A percentile compares a stretch with the other conserved stretches of the same genome.
Conservation (phyloP, 2,113 vertebrate genomes). For the Halcyon malimbica region DNA sequence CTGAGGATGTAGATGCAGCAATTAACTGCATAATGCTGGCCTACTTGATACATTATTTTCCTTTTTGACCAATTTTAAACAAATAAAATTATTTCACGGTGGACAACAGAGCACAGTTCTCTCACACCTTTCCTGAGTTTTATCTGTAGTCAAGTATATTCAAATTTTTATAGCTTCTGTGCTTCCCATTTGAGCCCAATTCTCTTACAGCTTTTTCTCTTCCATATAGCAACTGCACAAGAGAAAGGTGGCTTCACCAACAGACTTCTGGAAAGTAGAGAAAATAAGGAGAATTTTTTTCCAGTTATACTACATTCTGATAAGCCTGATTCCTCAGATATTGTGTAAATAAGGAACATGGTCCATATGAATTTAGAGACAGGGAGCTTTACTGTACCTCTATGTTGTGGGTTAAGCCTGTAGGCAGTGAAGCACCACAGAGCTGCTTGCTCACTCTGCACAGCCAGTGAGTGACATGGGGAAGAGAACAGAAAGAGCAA, state of each 20-base stretch:
- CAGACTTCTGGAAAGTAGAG: not conserved
- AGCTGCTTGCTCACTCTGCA: not conserved
- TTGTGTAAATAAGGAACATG: not conserved
- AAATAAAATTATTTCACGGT: not conserved
- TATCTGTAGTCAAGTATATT: not conserved
- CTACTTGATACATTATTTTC: not conserved
- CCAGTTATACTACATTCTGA: not conserved
- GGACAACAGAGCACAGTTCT: not conserved
- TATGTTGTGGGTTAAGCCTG: not conserved
- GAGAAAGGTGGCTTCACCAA: not conserved
- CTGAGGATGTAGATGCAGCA: not conserved
- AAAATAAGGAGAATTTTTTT: not conserved
- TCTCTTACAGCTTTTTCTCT: not conserved
- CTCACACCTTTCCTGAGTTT: not conserved
- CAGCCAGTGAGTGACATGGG: rapidly evolving
- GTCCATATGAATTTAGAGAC: not conserved
- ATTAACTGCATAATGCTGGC: not conserved
- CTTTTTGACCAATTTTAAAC: not conserved
- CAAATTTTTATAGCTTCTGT: not conserved
- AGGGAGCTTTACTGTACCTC: not conserved
- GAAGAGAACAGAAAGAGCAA: not conserved
- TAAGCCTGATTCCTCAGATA: not conserved
- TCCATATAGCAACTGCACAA: not conserved
- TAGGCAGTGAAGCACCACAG: not conserved
- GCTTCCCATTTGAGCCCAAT: not conserved